Conservation (phyloP, 2,888 invertebrate species). For the Drosophila leonis region DNA sequence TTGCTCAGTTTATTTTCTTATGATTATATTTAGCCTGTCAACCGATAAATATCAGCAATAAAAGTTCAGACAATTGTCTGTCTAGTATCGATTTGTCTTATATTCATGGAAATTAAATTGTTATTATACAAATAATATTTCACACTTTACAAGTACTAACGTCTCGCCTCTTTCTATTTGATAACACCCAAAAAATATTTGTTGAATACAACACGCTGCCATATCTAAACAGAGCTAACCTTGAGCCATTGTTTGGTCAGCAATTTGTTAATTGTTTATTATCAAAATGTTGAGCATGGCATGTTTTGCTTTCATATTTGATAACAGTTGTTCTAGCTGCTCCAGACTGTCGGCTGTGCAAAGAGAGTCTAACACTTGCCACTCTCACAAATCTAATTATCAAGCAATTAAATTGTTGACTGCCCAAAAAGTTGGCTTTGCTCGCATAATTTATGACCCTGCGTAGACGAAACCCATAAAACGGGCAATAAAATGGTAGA, state of each 20-base stretch:
- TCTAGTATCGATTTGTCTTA: slow-evolving; percentile 4
- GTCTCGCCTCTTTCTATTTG: background rate
- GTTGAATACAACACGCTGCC: background rate
- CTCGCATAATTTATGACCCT: slow-evolving; percentile 41
- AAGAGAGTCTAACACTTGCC: slow-evolving; percentile 26
- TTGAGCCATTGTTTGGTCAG: slow-evolving; percentile 36
- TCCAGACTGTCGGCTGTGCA: slow-evolving; percentile 26
- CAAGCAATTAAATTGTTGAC: slow-evolving; percentile 65
- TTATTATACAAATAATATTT: background rate
- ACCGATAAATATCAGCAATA: slow-evolving; percentile 10
- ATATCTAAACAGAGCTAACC: slow-evolving; percentile 21
- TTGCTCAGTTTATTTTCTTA: slow-evolving; percentile 37
- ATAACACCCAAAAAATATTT: background rate
- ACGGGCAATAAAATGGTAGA: slow-evolving; percentile 28
- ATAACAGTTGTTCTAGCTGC: slow-evolving; percentile 25
- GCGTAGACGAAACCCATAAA: slow-evolving; percentile 40
- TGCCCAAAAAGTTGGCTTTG: slow-evolving; percentile 36
- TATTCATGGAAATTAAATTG: background rate
- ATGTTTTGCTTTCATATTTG: slow-evolving; percentile 17
- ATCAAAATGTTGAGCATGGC: slow-evolving; percentile 44
- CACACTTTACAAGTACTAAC: background rate
- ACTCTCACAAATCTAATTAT: slow-evolving; percentile 58
- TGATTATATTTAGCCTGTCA: slow-evolving; percentile 27
- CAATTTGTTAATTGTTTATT: slow-evolving; percentile 36
- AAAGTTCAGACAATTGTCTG: slow-evolving; percentile 18